Conservation (phyloP, 2,113 vertebrate genomes). For the Campylomormyrus tamandua region DNA sequence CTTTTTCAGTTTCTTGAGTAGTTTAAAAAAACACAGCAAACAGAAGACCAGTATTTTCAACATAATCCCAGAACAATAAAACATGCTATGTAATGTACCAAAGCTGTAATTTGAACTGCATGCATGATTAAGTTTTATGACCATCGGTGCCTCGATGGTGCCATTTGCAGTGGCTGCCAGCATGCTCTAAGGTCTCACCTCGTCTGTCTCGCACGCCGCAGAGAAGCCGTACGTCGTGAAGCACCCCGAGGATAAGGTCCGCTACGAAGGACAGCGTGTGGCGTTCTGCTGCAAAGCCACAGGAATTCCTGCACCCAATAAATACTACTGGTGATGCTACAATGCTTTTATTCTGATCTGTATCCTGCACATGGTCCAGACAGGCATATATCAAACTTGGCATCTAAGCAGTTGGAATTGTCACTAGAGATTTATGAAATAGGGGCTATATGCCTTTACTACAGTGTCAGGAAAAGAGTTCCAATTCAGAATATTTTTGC, state of each 20-base stretch:
- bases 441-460: neutral
- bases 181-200: neutral
- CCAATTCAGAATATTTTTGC: neutral
- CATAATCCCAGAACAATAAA: conserved; percentile 30
- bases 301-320: conserved; percentile 72
- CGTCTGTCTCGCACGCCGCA: conserved; percentile 41
- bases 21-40: conserved; percentile 27
- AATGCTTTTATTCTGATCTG: neutral
- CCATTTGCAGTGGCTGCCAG: conserved; percentile 19
- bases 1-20: conserved; percentile 15
- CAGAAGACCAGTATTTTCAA: conserved; percentile 27
- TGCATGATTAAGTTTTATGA: conserved; percentile 33
- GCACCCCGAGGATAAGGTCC: conserved; percentile 77
- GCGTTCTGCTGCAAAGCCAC: conserved; percentile 83
- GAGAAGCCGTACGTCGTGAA: conserved; percentile 84
- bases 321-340: conserved; percentile 81
- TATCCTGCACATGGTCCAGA: neutral
- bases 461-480: neutral
- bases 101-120: conserved; percentile 22
- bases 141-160: conserved; percentile 21
- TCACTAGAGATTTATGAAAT: neutral
- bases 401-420: neutral
- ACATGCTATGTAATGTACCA: conserved; percentile 29
- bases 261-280: conserved; percentile 72
- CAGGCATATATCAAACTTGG: neutral